Conservation (phyloP, 2,888 invertebrate species). For the Leptinotarsa juncta region DNA sequence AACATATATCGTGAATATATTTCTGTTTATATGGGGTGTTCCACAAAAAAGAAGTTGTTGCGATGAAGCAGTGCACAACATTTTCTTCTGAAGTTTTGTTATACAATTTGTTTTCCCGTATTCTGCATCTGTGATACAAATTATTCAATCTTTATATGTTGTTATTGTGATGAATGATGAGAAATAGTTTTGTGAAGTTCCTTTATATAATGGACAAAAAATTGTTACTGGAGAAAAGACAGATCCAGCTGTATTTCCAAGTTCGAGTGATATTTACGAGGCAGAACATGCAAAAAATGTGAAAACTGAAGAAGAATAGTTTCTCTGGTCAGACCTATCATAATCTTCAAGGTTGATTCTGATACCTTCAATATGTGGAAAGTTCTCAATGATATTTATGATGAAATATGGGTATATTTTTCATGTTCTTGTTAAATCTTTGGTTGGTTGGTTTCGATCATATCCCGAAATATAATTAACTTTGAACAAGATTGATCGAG, state of each 20-base stretch:
- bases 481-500: neutral
- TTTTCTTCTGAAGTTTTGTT: too few species aligned
- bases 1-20: too few species aligned
- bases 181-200: too few species aligned
- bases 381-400: neutral
- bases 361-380: conserved; percentile 4
- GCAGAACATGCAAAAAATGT: conserved; percentile 7
- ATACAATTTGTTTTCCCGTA: too few species aligned
- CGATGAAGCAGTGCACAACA: too few species aligned
- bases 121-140: too few species aligned
- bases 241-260: neutral
- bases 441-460: conserved; percentile 4
- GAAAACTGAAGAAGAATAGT: neutral
- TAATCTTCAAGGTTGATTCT: conserved; percentile 7
- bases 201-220: neutral
- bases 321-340: neutral
- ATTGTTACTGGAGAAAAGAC: neutral
- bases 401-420: neutral
- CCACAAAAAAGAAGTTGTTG: too few species aligned
- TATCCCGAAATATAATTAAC: conserved; percentile 10
- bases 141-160: too few species aligned
- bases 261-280: neutral
- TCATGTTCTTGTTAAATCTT: conserved; percentile 13
- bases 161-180: too few species aligned
- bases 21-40: too few species aligned